Evolutionary conservation across 2,888 invertebrate species (phyloP).

Genomic region (Drosophila borborema): DNA sequence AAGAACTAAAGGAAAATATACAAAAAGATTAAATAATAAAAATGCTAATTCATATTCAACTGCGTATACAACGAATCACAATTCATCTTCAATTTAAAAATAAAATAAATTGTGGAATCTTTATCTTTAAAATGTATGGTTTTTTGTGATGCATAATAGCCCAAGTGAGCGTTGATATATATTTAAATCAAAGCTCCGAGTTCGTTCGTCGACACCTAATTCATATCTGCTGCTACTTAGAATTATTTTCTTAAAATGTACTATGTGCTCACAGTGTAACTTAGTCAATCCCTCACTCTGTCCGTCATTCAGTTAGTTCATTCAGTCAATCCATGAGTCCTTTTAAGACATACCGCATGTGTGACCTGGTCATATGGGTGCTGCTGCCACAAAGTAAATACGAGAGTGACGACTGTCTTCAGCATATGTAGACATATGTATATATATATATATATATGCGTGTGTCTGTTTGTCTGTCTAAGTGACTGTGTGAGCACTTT

Average conservation of each 20-base stretch:
- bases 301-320: constrained; percentile 5
- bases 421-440: constrained; percentile 20
- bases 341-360: constrained; percentile 32
- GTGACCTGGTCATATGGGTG: constrained; percentile 12
- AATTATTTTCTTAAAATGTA: no score
- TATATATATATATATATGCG: not conserved
- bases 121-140: no score
- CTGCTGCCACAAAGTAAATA: constrained; percentile 44
- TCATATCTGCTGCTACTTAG: no score
- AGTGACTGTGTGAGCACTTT: constrained; percentile 12
- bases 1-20: not conserved
- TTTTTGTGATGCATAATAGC: not conserved
- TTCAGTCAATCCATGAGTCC: constrained; percentile 22
- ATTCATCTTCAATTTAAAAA: no score
- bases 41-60: not conserved
- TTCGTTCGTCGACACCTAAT: no score
- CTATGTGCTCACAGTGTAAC: not conserved
- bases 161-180: not conserved
- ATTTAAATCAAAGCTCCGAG: not conserved
- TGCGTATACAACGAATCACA: no score
- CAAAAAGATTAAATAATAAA: not conserved
- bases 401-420: constrained; percentile 32
- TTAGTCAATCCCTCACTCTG: constrained; percentile 7
- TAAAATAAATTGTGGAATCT: no score
- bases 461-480: constrained; percentile 12